phyloP scores from a whole-genome alignment of 2,888 invertebrate species.

The Beris morrisii region DNA sequence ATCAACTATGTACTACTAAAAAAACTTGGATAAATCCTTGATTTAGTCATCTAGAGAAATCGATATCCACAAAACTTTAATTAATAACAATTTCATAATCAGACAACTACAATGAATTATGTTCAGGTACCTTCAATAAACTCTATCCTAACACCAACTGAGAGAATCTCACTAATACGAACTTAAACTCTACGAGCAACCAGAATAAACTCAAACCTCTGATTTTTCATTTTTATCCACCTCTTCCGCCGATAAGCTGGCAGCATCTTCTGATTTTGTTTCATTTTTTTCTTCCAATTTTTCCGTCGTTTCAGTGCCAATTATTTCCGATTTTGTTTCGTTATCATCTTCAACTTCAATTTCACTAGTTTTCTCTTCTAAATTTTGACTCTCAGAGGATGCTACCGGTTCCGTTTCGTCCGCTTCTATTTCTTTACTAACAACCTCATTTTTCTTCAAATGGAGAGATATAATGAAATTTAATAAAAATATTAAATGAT shows the following conservation, averaged over 20 bases:
- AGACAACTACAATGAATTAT: too few relatives aligned
- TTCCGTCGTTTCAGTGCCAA: too few relatives aligned
- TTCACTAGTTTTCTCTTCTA: background rate
- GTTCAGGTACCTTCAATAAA: too few relatives aligned
- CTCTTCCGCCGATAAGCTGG: background rate
- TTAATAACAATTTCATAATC: too few relatives aligned
- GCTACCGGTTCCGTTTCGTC: background rate
- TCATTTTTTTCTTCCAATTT: background rate
- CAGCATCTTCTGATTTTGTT: slow-evolving; percentile 22
- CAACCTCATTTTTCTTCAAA: background rate
- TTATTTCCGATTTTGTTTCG: background rate
- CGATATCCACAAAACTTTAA: too few relatives aligned
- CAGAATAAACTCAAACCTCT: slow-evolving; percentile 9
- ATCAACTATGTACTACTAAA: too few relatives aligned
- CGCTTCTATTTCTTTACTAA: background rate
- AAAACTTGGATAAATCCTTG: too few relatives aligned
- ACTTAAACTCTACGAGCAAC: background rate
- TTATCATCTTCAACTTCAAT: background rate
- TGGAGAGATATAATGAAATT: too few relatives aligned
- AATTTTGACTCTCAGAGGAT: slow-evolving; percentile 2
- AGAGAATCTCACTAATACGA: too few relatives aligned
- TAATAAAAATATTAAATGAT: too few relatives aligned
- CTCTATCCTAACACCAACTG: too few relatives aligned
- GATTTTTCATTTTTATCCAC: background rate
- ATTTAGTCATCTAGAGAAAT: too few relatives aligned